phyloP scores from a whole-genome alignment of 1,140 invertebrate genomes.

The Parapsyche elsis region DNA sequence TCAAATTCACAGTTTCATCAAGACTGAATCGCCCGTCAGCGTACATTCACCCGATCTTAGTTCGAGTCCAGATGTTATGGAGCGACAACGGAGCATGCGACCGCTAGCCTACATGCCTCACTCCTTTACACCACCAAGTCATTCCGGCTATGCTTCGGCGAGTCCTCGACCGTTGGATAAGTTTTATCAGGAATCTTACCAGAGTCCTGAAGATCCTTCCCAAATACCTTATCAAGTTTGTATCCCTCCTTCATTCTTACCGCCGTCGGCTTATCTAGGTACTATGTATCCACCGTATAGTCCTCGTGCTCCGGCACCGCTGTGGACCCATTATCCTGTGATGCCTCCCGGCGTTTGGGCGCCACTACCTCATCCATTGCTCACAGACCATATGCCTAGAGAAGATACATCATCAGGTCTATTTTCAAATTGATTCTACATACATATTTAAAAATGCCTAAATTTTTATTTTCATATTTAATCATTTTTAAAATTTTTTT shows the following conservation, averaged over 20 bases:
- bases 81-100: conserved; percentile 55
- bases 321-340: conserved; percentile 58
- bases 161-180: conserved; percentile 56
- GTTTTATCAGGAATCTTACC: conserved; percentile 55
- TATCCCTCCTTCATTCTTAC: conserved; percentile 58
- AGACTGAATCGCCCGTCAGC: conserved; percentile 63
- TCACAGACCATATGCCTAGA: conserved; percentile 64
- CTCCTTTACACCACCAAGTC: conserved; percentile 58
- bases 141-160: conserved; percentile 47
- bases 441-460: background rate
- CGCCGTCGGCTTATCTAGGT: conserved; percentile 58
- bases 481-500: conserved; percentile 53
- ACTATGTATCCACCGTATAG: conserved; percentile 60
- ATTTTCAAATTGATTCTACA: background rate
- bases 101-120: conserved; percentile 56
- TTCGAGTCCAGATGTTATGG: conserved; percentile 58
- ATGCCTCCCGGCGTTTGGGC: conserved; percentile 62
- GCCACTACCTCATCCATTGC: conserved; percentile 62
- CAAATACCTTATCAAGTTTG: conserved; percentile 60
- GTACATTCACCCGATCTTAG: conserved; percentile 63
- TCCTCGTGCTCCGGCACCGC: conserved; percentile 56
- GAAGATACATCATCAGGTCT: conserved; percentile 66
- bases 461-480: background rate
- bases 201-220: conserved; percentile 34
- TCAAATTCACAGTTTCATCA: conserved; percentile 36